Evolutionary conservation across 2,113 vertebrate species (phyloP), one percentile per base, ranked within the genome.

Genomic region (Hippocampus abdominalis): DNA sequence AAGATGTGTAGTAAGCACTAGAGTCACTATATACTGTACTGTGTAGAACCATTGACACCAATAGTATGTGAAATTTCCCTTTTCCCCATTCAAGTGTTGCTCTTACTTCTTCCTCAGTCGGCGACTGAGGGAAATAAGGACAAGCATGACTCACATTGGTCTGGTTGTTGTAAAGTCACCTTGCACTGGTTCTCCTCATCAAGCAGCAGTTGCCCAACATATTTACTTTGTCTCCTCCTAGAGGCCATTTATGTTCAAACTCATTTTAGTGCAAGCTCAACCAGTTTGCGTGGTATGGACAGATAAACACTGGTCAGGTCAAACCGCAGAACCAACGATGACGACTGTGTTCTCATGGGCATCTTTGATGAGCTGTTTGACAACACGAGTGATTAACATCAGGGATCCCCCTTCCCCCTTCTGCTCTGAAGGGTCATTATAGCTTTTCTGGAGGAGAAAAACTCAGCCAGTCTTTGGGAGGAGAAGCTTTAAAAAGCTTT

Each of bases 181-280:
- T 42, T 68, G 57, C 13, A 61, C n/a, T 68, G 23, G 27, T 10
- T 62, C 32, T 23, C 11, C 72, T 36, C 48, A 64, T 23, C 36
- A 40, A 44, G 21, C 3, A 1, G 61, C 56, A 61, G 53, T 36
- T 21, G 12, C 69, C 36, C 39, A 42, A 10, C 39, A 23, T 64
- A 64, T 83, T 76, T 53, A 57, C 63, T 70, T 49, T 78, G 69
- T 79, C 76, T 46, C 85, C 84, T 75, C 54, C 83, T 74, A 68
- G 69, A 84, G 86, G 82, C 21, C 42, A 36, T 60, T 32, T 18
- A 3, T 60, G 5, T 60, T 20, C 27, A n/a, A n/a, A n/a, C n/a
- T n/a, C 32, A 36, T 36, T 5, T 36, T 18, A 49, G 48, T 49
- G 48, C 48, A 49, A 49, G 48, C 12, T 49, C 16, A 49, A 18